Evolutionary conservation across 2,888 invertebrate species (phyloP), one percentile per base, ranked within the genome.

Genomic region (Lithophane ornitopus): DNA sequence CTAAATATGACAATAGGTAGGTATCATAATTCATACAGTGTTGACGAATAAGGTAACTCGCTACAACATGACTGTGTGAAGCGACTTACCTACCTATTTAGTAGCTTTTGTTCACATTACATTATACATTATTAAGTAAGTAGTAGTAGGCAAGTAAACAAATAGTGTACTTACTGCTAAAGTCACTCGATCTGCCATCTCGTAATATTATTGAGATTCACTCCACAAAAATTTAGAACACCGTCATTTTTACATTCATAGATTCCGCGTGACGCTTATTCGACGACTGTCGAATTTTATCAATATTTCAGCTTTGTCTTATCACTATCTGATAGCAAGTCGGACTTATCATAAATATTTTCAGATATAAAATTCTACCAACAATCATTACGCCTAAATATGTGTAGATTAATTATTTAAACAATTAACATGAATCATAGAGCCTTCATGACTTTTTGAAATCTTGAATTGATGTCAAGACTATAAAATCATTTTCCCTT

Each of bases 151-250:
- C n/a, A n/a, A n/a, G 74, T 61, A 39, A 77, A 67, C 4, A 26
- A 26, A 71, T 39, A 2, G 28, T 34, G 19, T 3, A 94, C 95
- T 94, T 92, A 96, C 96, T 68, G 96, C 92, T 85, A 96, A 87
- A 80, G 92, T 92, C 73, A 94, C 89, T 52, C 92, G 91, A 73
- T 93, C 93, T 67, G 91, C 93, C 96, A 96, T 96, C 88, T 91
- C 93, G 80, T 76, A 78, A 78, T 87, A 77, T 86, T 69, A 77
- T 84, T 88, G 92, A 93, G 93, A 94, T 94, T 94, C 93, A 89
- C 90, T 85, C 90, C 90, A 92, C 90, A 88, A 89, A 89, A 89
- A 80, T 78, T 78, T 70, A 74, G 81, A 62, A 80, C 86, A 86
- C 85, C 79, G 85, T 87, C 87, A 85, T 84, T 81, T 84, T 88